Evolutionary conservation across 1,140 invertebrate species (phyloP).

Genomic region (Bombyx mandarina): DNA sequence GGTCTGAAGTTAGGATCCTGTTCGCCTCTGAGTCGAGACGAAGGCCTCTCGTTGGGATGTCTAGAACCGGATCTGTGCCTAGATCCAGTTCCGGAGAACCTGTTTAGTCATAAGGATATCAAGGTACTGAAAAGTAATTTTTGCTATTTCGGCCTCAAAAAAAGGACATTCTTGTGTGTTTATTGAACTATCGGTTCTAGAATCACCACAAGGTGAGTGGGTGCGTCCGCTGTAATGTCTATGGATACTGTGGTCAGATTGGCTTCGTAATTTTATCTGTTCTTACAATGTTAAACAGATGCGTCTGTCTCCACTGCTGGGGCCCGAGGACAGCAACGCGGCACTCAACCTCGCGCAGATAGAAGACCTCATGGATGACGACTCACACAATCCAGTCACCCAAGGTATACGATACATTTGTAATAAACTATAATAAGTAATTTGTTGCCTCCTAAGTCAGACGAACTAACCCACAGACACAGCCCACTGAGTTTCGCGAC

Average conservation of each 20-base stretch:
- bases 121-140: conserved; percentile 30
- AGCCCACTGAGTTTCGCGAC: too few species aligned
- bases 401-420: conserved; percentile 33
- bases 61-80: conserved; percentile 52
- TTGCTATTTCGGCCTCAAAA: background rate
- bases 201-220: too few species aligned
- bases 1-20: conserved; percentile 53
- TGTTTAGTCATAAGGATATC: conserved; percentile 54
- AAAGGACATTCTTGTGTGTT: background rate
- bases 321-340: conserved; percentile 34
- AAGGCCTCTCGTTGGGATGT: conserved; percentile 43
- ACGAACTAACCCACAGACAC: too few species aligned
- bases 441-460: too few species aligned
- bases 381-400: conserved; percentile 73
- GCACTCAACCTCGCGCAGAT: conserved; percentile 78
- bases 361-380: conserved; percentile 88
- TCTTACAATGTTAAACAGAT: conserved; percentile 32
- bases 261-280: too few species aligned
- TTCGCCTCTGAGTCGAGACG: conserved; percentile 47
- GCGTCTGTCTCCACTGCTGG: conserved; percentile 54
- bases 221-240: too few species aligned
- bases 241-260: too few species aligned
- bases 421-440: too few species aligned
- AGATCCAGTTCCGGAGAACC: conserved; percentile 37
- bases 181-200: background rate